Evolutionary conservation across 2,113 vertebrate species (phyloP), one percentile per base, ranked within the genome.

Genomic region (Alectura lathami): DNA sequence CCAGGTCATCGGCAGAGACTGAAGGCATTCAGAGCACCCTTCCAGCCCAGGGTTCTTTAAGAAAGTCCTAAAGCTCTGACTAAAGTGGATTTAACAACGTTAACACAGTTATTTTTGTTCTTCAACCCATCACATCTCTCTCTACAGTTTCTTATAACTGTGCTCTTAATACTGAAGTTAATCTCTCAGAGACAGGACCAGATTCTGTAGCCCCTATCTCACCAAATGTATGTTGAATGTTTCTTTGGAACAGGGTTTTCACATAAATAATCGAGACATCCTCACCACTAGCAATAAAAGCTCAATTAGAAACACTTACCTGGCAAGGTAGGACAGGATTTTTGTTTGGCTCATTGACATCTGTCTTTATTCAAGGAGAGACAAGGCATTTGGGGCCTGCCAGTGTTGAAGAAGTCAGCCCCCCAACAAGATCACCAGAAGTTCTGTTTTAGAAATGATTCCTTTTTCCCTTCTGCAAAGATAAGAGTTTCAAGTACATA

Each of bases 401-500:
- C 47, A 86, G 13, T 63, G 38, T 43, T 92, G 57, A 81, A 36
- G 29, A 91, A 88, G 47, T 50, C 51, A 56, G 83, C 56, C 69
- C 56, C 45, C 76, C 86, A 93, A 38, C 36, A 80, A 81, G 76
- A 86, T 86, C 76, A 83, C 43, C 48, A 93, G 43, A 90, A 94
- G 24, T 86, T 94, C 59, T 90, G 1, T 74, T 93, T 91, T 83
- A 88, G 54, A 78, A 94, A 81, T 67, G 14, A 27, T 84, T 74
- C 83, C 47, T 43, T 63, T 94, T 91, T 91, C 16, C 23, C 30
- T 92, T 72, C 64, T 90, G 60, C 40, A 67, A 86, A 88, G 83
- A 94, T 92, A 88, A 93, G 83, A 86, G 42, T 88, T 86, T 63
- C 23, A 93, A 91, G 63, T 50, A n/a, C 27, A 81, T 47, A 81